Percentiles rank a stretch among this genome's conserved stretches.
These are phyloP conservation scores for Chaitophorus viminalis DNA, from an alignment of 2,888 invertebrate species.

Conservation along the genomic window DNA sequence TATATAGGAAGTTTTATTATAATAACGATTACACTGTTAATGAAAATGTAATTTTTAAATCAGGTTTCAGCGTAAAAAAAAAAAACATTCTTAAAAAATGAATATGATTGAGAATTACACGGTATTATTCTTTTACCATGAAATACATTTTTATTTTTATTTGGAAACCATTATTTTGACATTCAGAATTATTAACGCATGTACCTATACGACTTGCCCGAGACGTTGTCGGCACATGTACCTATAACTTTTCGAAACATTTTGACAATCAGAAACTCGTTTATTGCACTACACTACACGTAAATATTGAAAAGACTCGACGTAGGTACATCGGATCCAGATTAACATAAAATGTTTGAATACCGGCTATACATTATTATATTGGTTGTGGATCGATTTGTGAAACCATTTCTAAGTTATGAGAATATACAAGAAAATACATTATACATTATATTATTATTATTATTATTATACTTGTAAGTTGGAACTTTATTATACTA, in stretches of 20 bases:
- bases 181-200: constrained; percentile 4
- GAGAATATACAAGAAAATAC: no score
- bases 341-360: neutral
- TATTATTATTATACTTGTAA: no score
- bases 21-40: neutral
- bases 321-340: constrained; percentile 4
- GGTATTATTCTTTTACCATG: neutral
- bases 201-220: neutral
- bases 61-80: neutral
- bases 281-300: neutral
- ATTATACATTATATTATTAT: no score
- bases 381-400: neutral
- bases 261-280: constrained; percentile 32
- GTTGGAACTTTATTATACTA: no score
- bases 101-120: neutral
- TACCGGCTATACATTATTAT: neutral
- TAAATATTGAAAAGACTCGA: constrained; percentile 7
- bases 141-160: neutral
- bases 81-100: neutral
- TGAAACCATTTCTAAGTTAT: neutral
- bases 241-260: neutral
- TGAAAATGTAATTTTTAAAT: neutral
- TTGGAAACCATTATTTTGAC: constrained; percentile 23
- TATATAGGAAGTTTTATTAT: neutral
- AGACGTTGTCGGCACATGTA: no score